Conservation (phyloP, 2,113 vertebrate species). For the Hyperoodon ampullatus region DNA sequence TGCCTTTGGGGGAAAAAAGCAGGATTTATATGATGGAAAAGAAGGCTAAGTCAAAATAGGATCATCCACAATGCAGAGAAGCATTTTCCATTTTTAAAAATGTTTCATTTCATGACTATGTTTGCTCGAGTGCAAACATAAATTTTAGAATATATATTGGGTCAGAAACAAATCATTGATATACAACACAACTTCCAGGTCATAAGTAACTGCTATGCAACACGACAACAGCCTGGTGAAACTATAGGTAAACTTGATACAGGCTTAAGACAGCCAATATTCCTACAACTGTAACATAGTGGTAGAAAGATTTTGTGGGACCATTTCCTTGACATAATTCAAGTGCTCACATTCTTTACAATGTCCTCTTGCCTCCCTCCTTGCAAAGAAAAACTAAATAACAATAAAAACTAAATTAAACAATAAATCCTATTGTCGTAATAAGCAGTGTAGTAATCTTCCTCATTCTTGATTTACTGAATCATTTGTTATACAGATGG, state of each 20-base stretch:
- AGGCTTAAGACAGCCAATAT: background rate
- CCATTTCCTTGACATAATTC: background rate
- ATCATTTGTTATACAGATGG: constrained; percentile 51
- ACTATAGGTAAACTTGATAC: background rate
- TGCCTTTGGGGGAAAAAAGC: background rate
- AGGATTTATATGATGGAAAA: background rate
- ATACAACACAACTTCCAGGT: background rate
- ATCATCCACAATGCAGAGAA: background rate
- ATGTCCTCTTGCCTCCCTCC: background rate
- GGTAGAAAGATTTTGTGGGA: background rate
- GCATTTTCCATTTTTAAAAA: background rate
- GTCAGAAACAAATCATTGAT: background rate
- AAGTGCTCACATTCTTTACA: background rate
- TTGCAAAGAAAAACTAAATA: constrained; percentile 41
- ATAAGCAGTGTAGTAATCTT: constrained; percentile 39
- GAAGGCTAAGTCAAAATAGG: background rate
- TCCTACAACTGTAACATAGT: background rate
- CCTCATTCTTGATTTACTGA: constrained; percentile 64
- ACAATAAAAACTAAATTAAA: constrained; percentile 28
- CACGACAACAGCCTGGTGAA: background rate
- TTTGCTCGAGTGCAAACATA: constrained; percentile 10
- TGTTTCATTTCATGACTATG: background rate
- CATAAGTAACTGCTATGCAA: background rate
- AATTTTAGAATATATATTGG: background rate
- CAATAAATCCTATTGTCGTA: constrained; percentile 37